Percentiles rank a stretch among this genome's conserved stretches.
phyloP scores from a whole-genome alignment of 2,113 vertebrate species.

The Rhodinocichla rosea region DNA sequence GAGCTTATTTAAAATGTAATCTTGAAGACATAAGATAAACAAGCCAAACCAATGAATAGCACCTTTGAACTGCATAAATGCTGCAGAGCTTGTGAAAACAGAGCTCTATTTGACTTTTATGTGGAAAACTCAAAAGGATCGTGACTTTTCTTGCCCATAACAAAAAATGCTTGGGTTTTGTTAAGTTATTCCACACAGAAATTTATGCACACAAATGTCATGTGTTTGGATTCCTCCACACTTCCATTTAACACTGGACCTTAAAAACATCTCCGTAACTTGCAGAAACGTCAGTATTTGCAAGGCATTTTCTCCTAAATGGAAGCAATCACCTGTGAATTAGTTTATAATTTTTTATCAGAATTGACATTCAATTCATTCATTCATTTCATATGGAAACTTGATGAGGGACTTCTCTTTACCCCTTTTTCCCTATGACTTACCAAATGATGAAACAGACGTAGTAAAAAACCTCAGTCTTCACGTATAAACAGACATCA shows the following conservation, averaged over 20 bases:
- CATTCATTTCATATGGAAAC: too few relatives aligned
- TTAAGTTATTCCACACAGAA: not conserved
- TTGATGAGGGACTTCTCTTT: not conserved
- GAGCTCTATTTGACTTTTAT: not conserved
- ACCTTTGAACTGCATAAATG: conserved; percentile 1
- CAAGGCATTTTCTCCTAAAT: not conserved
- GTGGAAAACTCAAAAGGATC: not conserved
- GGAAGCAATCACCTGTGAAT: not conserved
- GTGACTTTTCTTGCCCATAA: not conserved
- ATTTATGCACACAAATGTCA: not conserved
- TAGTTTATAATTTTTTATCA: not conserved
- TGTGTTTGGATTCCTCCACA: not conserved
- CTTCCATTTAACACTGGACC: not conserved
- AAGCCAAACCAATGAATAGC: not conserved
- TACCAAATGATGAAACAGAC: not conserved
- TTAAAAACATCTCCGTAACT: not conserved
- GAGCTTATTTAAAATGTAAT: not conserved
- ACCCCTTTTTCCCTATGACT: not conserved
- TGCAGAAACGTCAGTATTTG: not conserved
- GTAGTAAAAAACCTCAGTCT: not conserved
- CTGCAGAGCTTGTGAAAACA: not conserved
- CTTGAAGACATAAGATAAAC: not conserved
- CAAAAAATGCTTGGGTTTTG: not conserved
- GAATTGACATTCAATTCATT: too few relatives aligned
- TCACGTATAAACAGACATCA: not conserved